A percentile compares a stretch with the other conserved stretches of the same genome.
Evolutionary conservation across 2,113 vertebrate species (phyloP).

Genomic region (Oenanthe melanoleuca): DNA sequence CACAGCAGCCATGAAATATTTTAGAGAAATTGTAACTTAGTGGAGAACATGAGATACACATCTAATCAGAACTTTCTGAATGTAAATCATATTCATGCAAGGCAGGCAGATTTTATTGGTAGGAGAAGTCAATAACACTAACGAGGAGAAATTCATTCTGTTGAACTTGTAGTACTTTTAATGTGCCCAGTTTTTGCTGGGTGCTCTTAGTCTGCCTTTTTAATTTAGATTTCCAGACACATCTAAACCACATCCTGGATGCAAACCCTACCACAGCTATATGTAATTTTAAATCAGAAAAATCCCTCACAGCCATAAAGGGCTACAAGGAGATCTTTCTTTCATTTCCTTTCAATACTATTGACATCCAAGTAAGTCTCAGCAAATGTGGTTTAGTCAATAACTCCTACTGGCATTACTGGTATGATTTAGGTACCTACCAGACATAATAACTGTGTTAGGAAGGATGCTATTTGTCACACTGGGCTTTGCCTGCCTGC

Average conservation of each 20-base stretch:
- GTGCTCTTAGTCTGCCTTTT: background rate
- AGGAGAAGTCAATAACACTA: slow-evolving; percentile 7
- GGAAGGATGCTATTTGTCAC: background rate
- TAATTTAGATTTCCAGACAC: slow-evolving; percentile 32
- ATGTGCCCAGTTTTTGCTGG: background rate
- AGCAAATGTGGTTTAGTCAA: slow-evolving; percentile 4
- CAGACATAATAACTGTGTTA: background rate
- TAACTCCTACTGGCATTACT: background rate
- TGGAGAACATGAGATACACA: background rate
- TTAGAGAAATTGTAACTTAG: background rate
- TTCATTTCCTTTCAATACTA: slow-evolving; percentile 9
- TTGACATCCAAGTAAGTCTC: background rate
- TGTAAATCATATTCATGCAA: background rate
- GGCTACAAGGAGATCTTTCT: background rate
- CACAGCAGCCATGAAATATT: background rate
- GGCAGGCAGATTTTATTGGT: background rate
- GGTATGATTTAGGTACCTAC: background rate
- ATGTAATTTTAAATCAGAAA: background rate
- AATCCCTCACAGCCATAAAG: background rate
- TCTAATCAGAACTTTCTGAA: slow-evolving; percentile 13
- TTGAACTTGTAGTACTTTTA: background rate
- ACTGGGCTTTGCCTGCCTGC: background rate
- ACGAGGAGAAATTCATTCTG: background rate
- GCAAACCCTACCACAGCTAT: background rate
- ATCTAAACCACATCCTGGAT: slow-evolving; percentile 1